Evolutionary conservation across 2,888 invertebrate genomes (phyloP).

Genomic region (Chymomyza amoena): DNA sequence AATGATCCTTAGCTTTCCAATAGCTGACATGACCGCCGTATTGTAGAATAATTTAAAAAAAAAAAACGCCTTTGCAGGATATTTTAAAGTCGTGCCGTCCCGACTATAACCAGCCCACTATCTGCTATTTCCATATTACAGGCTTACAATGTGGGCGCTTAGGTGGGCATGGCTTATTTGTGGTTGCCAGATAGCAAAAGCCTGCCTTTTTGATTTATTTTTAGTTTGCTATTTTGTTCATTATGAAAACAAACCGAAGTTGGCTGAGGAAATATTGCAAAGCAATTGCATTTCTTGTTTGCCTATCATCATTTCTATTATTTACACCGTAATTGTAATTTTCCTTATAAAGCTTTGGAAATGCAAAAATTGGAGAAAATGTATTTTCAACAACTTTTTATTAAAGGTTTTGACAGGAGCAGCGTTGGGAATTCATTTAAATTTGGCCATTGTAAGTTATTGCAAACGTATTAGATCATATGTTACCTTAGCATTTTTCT

Average conservation of each 20-base stretch:
- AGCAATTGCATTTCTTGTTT: not conserved
- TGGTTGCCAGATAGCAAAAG: slow-evolving; percentile 26
- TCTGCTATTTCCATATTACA: not conserved
- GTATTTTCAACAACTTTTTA: not conserved
- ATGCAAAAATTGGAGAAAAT: not conserved
- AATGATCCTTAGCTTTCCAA: too few species aligned
- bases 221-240: not conserved
- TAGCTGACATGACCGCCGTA: too few species aligned
- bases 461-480: too few species aligned
- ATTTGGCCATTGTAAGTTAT: too few species aligned
- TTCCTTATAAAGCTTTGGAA: too few species aligned
- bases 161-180: slow-evolving; percentile 48
- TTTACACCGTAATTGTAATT: not conserved
- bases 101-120: too few species aligned
- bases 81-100: too few species aligned
- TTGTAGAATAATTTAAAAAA: too few species aligned
- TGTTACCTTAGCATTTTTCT: too few species aligned
- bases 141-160: slow-evolving; percentile 42
- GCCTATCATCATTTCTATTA: not conserved
- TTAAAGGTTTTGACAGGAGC: not conserved
- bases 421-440: too few species aligned
- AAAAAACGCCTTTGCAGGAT: too few species aligned
- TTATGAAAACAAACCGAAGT: not conserved
- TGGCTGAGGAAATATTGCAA: not conserved
- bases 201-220: not conserved